Percentiles rank a stretch among this genome's conserved stretches.
phyloP scores from a whole-genome alignment of 2,797 vertebrate species.

The Oreonectes daqikongensis region DNA sequence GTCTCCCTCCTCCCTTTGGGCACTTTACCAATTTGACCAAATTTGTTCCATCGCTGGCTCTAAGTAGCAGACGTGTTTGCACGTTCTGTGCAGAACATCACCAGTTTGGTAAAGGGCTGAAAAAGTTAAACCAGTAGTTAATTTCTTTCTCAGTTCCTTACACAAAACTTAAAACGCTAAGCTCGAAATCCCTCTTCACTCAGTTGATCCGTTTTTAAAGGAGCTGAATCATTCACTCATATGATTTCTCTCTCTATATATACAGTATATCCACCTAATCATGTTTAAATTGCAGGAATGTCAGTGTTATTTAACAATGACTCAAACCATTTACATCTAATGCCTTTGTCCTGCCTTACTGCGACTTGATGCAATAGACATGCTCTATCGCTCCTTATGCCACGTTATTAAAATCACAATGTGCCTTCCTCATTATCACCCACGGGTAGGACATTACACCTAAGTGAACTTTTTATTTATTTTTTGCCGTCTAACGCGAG shows the following conservation, averaged over 20 bases:
- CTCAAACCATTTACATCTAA: constrained; percentile 25
- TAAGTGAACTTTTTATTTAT: constrained; percentile 61
- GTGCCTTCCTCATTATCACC: constrained; percentile 57
- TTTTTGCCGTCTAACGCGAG: constrained; percentile 59
- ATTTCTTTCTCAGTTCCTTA: neutral
- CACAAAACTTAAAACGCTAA: constrained; percentile 3
- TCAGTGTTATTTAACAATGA: constrained; percentile 28
- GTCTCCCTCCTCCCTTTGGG: constrained; percentile 87
- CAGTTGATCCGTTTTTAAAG: constrained; percentile 16
- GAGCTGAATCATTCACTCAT: constrained; percentile 37
- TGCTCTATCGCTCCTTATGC: constrained; percentile 48
- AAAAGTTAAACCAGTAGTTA: constrained; percentile 36
- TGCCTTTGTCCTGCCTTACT: constrained; percentile 51
- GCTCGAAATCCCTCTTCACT: constrained; percentile 29
- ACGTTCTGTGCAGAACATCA: constrained; percentile 82
- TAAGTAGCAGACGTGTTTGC: constrained; percentile 85
- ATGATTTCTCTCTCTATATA: neutral
- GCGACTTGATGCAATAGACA: constrained; percentile 50
- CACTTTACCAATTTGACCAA: constrained; percentile 90
- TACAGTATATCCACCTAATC: constrained; percentile 15
- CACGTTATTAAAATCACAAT: constrained; percentile 58
- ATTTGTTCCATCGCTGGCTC: constrained; percentile 87
- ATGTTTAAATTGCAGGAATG: constrained; percentile 28
- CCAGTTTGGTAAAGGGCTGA: constrained; percentile 75
- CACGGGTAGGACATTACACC: constrained; percentile 55